phyloP scores from a whole-genome alignment of 2,113 vertebrate genomes.

The Vulpes vulpes region DNA sequence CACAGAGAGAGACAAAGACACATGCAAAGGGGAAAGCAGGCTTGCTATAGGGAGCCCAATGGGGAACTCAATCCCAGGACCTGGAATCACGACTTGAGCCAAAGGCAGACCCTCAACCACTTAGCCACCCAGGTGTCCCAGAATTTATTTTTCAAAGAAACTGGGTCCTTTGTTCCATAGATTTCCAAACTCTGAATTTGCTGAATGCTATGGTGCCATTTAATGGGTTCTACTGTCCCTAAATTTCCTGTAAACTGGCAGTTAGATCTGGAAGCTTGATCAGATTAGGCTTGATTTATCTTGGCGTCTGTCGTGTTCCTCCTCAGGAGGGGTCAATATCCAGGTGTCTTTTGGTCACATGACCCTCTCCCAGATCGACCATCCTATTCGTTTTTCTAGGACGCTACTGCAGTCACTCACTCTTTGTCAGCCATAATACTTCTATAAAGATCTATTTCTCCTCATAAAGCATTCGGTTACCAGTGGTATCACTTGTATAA shows the following conservation, averaged over 20 bases:
- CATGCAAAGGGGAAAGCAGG: too few relatives aligned
- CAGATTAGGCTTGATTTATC: conserved; percentile 49
- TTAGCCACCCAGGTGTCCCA: too few relatives aligned
- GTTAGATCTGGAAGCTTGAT: not conserved
- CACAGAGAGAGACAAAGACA: too few relatives aligned
- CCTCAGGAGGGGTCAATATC: not conserved
- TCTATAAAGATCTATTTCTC: not conserved
- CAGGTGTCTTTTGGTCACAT: not conserved
- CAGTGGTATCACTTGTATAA: not conserved
- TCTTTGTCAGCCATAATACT: not conserved
- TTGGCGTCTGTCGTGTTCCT: not conserved
- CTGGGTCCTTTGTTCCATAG: not conserved
- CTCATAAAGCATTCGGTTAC: not conserved
- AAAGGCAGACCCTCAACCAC: too few relatives aligned
- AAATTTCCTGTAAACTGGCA: not conserved
- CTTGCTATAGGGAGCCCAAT: too few relatives aligned
- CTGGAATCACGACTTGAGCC: too few relatives aligned
- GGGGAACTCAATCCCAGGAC: too few relatives aligned
- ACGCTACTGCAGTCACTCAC: not conserved
- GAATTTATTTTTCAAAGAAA: not conserved
- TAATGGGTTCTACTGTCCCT: not conserved
- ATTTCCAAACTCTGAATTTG: not conserved
- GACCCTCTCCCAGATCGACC: not conserved
- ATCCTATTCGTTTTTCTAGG: conserved; percentile 5
- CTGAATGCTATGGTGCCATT: not conserved